phyloP scores from a whole-genome alignment of 2,888 invertebrate species.

The Eupithecia insigniata region DNA sequence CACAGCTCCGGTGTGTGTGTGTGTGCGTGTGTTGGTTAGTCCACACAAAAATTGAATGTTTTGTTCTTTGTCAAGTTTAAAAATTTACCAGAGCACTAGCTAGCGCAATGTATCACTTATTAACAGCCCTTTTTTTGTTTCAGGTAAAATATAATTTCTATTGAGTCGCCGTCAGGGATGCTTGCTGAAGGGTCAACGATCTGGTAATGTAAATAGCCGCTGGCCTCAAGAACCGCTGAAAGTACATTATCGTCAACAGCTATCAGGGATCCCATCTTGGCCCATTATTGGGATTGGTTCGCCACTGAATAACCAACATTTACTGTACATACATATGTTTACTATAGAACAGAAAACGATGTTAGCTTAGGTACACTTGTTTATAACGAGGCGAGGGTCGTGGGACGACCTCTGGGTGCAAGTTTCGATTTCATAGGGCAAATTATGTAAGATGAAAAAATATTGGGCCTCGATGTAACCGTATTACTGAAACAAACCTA shows the following conservation, averaged over 20 bases:
- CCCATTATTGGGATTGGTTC: slow-evolving; percentile 51
- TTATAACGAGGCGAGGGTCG: neutral
- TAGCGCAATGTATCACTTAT: neutral
- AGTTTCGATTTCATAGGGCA: neutral
- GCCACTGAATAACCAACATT: neutral
- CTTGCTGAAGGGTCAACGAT: neutral
- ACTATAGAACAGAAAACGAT: neutral
- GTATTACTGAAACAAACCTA: no score
- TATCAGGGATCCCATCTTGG: slow-evolving; percentile 19
- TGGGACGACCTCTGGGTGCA: neutral
- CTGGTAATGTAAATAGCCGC: neutral
- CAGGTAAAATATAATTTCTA: neutral
- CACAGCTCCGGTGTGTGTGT: no score
- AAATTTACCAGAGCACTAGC: neutral
- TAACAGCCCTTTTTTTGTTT: neutral
- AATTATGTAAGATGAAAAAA: no score
- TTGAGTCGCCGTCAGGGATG: neutral
- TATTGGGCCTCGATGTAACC: no score
- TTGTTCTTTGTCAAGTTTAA: neutral
- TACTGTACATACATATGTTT: neutral
- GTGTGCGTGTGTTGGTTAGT: no score
- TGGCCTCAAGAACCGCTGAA: slow-evolving; percentile 29
- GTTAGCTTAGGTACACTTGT: neutral
- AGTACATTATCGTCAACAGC: slow-evolving; percentile 38
- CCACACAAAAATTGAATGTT: no score